phyloP scores from a whole-genome alignment of 2,888 invertebrate species.

The Tachina lurida region DNA sequence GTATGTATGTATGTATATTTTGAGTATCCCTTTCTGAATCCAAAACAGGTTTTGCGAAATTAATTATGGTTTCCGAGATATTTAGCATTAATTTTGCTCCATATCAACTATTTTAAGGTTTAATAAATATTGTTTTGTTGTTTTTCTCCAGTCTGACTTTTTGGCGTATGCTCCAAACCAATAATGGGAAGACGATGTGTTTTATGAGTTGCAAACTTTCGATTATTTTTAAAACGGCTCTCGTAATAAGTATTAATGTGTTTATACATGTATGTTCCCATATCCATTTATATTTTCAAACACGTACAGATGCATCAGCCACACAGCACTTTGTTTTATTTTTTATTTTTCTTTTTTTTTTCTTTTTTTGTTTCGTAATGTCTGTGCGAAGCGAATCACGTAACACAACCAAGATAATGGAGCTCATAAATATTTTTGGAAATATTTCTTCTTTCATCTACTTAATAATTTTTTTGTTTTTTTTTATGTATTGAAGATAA shows the following conservation, averaged over 20 bases:
- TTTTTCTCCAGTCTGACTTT: too few relatives aligned
- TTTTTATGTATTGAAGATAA: conserved; percentile 23
- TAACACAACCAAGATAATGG: conserved; percentile 58
- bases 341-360: neutral
- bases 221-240: neutral
- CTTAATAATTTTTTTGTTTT: conserved; percentile 2
- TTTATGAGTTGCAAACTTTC: neutral
- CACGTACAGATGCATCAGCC: conserved; percentile 13
- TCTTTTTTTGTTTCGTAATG: conserved; percentile 60
- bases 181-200: too few relatives aligned
- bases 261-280: neutral
- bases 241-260: neutral
- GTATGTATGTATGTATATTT: too few relatives aligned
- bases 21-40: too few relatives aligned
- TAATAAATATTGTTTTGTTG: too few relatives aligned
- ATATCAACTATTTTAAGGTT: too few relatives aligned
- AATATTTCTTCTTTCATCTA: conserved; percentile 45
- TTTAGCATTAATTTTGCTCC: too few relatives aligned
- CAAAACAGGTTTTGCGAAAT: too few relatives aligned
- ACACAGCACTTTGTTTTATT: neutral
- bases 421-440: conserved; percentile 63
- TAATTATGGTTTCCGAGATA: too few relatives aligned
- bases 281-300: conserved; percentile 44
- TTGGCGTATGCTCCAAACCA: too few relatives aligned
- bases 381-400: conserved; percentile 61